Conservation (phyloP, 2,888 invertebrate species). For the Zhuqinia jingwanae region DNA sequence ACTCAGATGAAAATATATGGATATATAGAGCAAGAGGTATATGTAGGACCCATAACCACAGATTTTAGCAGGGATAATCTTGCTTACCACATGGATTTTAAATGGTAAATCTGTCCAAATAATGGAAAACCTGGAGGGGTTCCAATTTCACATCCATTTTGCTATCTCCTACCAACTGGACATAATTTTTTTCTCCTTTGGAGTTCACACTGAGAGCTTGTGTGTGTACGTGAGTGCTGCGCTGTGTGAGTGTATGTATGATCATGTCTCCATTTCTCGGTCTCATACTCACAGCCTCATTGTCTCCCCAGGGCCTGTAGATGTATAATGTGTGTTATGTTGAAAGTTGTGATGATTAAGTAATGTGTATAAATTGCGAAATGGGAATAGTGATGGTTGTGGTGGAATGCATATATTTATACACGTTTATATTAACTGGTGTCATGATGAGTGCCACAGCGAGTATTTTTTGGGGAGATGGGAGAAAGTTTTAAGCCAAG, state of each 20-base stretch:
- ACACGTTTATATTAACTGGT: neutral
- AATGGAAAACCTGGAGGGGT: slow-evolving; percentile 57
- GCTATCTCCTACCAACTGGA: slow-evolving; percentile 43
- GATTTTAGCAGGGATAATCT: slow-evolving; percentile 15
- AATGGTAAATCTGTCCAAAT: slow-evolving; percentile 58
- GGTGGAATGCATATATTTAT: no score
- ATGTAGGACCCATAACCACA: neutral
- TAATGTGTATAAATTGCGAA: slow-evolving; percentile 39
- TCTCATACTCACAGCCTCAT: neutral
- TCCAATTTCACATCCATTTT: slow-evolving; percentile 54
- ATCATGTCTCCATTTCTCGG: slow-evolving; percentile 5
- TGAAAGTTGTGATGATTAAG: slow-evolving; percentile 49
- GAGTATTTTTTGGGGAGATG: neutral
- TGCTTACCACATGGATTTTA: slow-evolving; percentile 26
- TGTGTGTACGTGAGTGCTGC: neutral
- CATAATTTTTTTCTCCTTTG: slow-evolving; percentile 44
- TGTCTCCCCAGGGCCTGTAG: no score
- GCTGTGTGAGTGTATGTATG: neutral
- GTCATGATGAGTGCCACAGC: neutral
- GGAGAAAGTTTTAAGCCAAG: neutral
- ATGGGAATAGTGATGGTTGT: slow-evolving; percentile 26
- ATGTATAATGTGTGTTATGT: no score
- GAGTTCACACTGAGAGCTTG: neutral
- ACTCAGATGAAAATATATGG: no score
- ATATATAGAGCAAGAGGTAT: neutral